Conservation (phyloP, 2,113 vertebrate genomes). For the Orycteropus afer region DNA sequence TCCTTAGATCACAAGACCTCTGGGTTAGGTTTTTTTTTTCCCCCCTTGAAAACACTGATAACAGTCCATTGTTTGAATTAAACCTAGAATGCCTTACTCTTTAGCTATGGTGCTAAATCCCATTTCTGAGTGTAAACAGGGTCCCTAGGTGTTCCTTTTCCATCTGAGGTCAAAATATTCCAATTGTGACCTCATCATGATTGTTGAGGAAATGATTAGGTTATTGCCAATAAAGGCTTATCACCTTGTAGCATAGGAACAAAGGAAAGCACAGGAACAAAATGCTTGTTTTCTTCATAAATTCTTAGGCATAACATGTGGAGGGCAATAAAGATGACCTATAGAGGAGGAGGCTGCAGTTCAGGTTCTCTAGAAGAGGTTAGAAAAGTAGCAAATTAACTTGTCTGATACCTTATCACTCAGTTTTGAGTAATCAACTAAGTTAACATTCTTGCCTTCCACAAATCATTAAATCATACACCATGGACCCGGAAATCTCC, state of each 20-base stretch:
- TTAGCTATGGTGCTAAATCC: background rate
- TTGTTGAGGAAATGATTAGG: constrained; percentile 14
- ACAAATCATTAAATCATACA: constrained; percentile 74
- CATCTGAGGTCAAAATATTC: constrained; percentile 58
- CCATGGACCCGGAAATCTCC: constrained; percentile 61
- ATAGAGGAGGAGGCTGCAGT: constrained; percentile 28
- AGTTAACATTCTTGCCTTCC: constrained; percentile 74
- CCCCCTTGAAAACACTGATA: background rate
- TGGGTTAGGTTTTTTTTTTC: background rate
- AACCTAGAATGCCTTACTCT: constrained; percentile 32
- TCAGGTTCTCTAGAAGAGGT: constrained; percentile 68
- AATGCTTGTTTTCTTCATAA: background rate
- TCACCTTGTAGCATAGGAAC: constrained; percentile 18
- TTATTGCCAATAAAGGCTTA: constrained; percentile 53
- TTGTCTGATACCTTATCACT: constrained; percentile 74
- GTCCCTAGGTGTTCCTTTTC: constrained; percentile 1
- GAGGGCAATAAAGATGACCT: constrained; percentile 25
- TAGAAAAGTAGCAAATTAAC: constrained; percentile 74
- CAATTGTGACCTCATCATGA: background rate
- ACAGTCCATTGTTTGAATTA: background rate
- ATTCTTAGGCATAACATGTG: background rate
- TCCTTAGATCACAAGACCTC: background rate
- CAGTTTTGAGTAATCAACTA: constrained; percentile 70
- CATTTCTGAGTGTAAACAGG: constrained; percentile 24
- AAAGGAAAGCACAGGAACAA: constrained; percentile 28